Percentiles rank a stretch among this genome's conserved stretches.
These are phyloP conservation scores for Phalacrocorax pelagicus DNA, from an alignment of 2,113 vertebrate species.

Conservation along the genomic window DNA sequence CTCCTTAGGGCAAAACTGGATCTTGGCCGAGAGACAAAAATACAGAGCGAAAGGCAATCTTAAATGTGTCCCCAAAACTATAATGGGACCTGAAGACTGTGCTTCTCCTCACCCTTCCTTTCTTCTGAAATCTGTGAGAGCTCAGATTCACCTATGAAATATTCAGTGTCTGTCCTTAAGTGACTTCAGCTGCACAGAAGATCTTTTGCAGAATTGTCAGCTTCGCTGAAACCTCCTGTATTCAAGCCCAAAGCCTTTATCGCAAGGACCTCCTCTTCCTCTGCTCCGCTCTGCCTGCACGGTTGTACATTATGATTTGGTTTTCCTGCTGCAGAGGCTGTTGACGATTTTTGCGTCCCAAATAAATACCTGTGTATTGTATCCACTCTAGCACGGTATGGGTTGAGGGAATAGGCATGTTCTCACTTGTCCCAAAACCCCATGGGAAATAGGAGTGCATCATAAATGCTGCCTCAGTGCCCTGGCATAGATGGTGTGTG, in stretches of 20 bases:
- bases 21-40: not conserved
- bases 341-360: not conserved
- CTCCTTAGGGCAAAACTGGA: not conserved
- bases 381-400: not conserved
- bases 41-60: not conserved
- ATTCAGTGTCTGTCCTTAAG: constrained; percentile 44
- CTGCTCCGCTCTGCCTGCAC: accelerated
- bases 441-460: not conserved
- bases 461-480: not conserved
- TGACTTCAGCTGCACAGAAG: constrained; percentile 9
- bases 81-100: not conserved
- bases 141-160: constrained; percentile 47
- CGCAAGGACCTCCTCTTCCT: not conserved
- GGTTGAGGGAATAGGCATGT: not conserved
- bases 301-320: not conserved
- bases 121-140: not conserved
- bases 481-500: too few relatives aligned
- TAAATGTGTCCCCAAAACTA: not conserved
- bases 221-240: not conserved
- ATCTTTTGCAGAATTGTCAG: constrained; percentile 6
- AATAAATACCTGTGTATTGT: not conserved
- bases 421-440: not conserved
- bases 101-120: not conserved
- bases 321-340: not conserved
- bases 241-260: not conserved